A percentile compares a stretch with the other conserved stretches of the same genome.
Evolutionary conservation across 2,888 invertebrate species (phyloP).

Genomic region (Blastobasis lacticolella): DNA sequence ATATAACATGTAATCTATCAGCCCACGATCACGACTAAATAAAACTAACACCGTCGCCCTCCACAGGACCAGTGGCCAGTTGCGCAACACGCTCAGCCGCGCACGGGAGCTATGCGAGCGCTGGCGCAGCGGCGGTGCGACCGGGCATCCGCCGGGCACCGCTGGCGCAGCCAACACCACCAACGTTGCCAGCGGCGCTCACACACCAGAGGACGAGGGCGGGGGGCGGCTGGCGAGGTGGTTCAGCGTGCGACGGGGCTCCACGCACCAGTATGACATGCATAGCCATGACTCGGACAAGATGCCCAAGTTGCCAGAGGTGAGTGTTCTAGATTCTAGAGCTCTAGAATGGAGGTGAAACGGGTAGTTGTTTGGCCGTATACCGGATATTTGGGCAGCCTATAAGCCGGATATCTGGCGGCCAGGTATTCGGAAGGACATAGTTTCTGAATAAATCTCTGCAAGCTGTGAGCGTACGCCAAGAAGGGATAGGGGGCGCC

Average conservation of each 20-base stretch:
- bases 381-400: too few relatives aligned
- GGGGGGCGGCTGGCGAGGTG: slow-evolving; percentile 87
- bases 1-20: too few relatives aligned
- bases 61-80: slow-evolving; percentile 82
- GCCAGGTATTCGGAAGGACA: too few relatives aligned
- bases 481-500: not conserved
- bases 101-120: slow-evolving; percentile 89
- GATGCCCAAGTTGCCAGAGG: slow-evolving; percentile 90
- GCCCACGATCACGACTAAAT: too few relatives aligned
- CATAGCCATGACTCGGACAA: slow-evolving; percentile 68
- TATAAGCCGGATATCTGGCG: too few relatives aligned
- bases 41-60: not conserved
- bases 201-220: slow-evolving; percentile 71
- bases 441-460: too few relatives aligned
- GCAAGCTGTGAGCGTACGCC: too few relatives aligned
- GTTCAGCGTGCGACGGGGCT: slow-evolving; percentile 90
- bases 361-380: too few relatives aligned
- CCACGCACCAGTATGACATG: slow-evolving; percentile 87
- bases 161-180: too few relatives aligned
- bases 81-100: slow-evolving; percentile 86
- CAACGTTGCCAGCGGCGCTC: too few relatives aligned
- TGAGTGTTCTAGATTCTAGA: slow-evolving; percentile 47
- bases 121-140: slow-evolving; percentile 75
- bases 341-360: too few relatives aligned
- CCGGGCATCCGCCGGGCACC: slow-evolving; percentile 43